These are phyloP conservation scores for Eciton burchellii DNA, from an alignment of 1,140 invertebrate genomes.

Conservation along the genomic window DNA sequence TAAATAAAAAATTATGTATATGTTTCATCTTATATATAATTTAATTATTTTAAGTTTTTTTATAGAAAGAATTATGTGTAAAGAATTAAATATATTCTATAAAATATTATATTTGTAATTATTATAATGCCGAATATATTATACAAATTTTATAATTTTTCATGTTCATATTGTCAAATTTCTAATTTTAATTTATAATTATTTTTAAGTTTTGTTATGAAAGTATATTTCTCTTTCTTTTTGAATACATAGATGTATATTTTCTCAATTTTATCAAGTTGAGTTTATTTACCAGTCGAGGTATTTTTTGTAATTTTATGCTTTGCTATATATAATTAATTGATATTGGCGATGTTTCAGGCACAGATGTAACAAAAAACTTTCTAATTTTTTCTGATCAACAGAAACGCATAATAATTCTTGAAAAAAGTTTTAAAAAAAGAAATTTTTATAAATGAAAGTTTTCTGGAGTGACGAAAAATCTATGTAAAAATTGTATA, in stretches of 20 bases:
- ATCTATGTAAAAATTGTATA: background rate
- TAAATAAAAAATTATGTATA: background rate
- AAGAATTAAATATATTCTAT: background rate
- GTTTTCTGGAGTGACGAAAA: background rate
- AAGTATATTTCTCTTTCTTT: background rate
- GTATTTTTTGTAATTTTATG: constrained; percentile 33
- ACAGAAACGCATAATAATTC: constrained; percentile 55
- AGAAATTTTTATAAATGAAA: constrained; percentile 52
- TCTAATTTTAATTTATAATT: background rate
- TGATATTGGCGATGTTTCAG: constrained; percentile 69
- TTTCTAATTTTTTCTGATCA: constrained; percentile 44
- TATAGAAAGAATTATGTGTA: background rate
- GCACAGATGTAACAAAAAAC: constrained; percentile 42
- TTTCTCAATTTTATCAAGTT: background rate
- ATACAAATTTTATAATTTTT: background rate
- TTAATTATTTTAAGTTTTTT: background rate
- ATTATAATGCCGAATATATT: background rate
- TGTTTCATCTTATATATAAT: background rate
- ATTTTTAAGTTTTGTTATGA: constrained; percentile 31
- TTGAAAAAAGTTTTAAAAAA: constrained; percentile 39
- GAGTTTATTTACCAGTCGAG: background rate
- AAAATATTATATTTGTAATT: background rate
- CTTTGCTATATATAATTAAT: constrained; percentile 46
- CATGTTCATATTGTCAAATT: background rate
- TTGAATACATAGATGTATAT: background rate